Evolutionary conservation across 2,888 invertebrate genomes (phyloP).

Genomic region (Heliconius aoede): DNA sequence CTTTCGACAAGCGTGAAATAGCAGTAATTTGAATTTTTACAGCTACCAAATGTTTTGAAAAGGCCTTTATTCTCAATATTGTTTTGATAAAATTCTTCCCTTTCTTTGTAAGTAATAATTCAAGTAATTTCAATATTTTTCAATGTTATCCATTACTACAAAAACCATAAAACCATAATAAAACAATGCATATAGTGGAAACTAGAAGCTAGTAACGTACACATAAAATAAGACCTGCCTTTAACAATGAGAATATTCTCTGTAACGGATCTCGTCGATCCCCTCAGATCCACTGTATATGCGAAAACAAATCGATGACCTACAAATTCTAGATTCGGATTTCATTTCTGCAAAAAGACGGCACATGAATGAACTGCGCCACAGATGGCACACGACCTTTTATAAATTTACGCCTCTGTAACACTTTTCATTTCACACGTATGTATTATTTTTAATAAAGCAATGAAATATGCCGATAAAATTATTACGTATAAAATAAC

Average conservation of each 20-base stretch:
- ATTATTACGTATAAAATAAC: neutral
- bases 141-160: neutral
- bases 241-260: neutral
- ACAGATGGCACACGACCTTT: conserved; percentile 8
- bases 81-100: too few species aligned
- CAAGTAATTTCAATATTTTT: too few species aligned
- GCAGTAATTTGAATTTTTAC: neutral
- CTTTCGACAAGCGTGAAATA: neutral
- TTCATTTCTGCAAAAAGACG: conserved; percentile 29
- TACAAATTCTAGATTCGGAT: conserved; percentile 39
- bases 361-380: conserved; percentile 7
- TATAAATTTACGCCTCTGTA: conserved; percentile 2
- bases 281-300: conserved; percentile 24
- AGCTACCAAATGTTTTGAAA: neutral
- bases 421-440: neutral
- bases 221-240: neutral
- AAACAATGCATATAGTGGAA: neutral
- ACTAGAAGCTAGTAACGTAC: neutral
- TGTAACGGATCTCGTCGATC: conserved; percentile 1
- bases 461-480: neutral
- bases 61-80: neutral
- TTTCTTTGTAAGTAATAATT: too few species aligned
- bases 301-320: conserved; percentile 40
- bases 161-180: neutral
- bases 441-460: neutral